These are phyloP conservation scores for Halesus radiatus DNA, from an alignment of 1,140 invertebrate species.

Conservation along the genomic window DNA sequence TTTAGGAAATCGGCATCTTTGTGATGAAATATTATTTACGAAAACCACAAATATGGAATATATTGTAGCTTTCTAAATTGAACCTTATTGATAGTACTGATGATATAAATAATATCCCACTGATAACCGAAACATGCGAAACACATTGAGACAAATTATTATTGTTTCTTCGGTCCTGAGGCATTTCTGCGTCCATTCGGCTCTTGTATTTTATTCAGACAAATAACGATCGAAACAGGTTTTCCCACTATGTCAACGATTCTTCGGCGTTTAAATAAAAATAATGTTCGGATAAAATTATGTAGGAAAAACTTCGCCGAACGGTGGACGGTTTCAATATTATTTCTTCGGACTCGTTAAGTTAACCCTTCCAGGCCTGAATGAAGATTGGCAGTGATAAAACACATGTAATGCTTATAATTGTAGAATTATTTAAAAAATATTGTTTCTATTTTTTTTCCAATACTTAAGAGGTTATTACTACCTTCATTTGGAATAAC, in stretches of 20 bases:
- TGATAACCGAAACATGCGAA: background rate
- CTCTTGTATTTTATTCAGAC: background rate
- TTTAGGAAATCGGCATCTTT: too few species aligned
- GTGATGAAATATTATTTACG: too few species aligned
- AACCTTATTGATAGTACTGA: too few species aligned
- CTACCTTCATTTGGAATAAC: too few species aligned
- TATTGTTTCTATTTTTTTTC: too few species aligned
- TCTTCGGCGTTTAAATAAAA: background rate
- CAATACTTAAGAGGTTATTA: too few species aligned
- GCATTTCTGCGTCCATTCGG: background rate
- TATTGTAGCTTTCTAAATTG: too few species aligned
- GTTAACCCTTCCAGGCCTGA: too few species aligned
- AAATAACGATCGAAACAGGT: constrained; percentile 17
- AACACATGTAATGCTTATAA: background rate
- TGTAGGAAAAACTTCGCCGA: background rate
- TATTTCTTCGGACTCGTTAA: constrained; percentile 13
- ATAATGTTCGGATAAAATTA: background rate
- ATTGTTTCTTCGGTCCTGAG: background rate
- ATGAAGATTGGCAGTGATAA: too few species aligned
- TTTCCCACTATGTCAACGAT: constrained; percentile 35
- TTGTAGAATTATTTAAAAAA: too few species aligned
- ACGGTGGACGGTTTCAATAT: background rate
- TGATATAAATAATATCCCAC: too few species aligned
- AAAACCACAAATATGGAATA: too few species aligned
- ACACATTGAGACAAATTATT: constrained; percentile 1